These are phyloP conservation scores for Pantala flavescens DNA, from an alignment of 1,140 invertebrate species.

Conservation along the genomic window DNA sequence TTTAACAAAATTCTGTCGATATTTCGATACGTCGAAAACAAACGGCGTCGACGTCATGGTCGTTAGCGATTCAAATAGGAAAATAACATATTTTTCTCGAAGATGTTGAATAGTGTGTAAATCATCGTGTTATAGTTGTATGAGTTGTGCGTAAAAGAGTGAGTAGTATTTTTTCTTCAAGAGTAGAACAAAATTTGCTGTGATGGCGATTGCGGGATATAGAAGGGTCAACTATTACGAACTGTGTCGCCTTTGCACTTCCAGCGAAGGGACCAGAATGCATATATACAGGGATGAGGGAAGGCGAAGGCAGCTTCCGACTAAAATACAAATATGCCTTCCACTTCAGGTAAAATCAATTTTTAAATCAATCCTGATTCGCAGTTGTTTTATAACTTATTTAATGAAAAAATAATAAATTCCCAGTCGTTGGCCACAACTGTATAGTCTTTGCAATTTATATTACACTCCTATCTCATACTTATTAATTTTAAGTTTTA, in stretches of 20 bases:
- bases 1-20: not conserved
- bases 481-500: no score
- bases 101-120: constrained; percentile 10
- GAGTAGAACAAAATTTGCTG: not conserved
- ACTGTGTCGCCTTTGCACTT: constrained; percentile 55
- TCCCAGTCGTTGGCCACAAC: not conserved
- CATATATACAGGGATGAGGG: constrained; percentile 56
- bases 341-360: constrained; percentile 43
- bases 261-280: constrained; percentile 49
- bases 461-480: no score
- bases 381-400: no score
- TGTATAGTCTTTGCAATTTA: no score
- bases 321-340: constrained; percentile 52
- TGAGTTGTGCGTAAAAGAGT: constrained; percentile 1
- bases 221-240: constrained; percentile 58
- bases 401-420: no score
- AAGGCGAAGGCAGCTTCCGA: constrained; percentile 46
- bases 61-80: constrained; percentile 1
- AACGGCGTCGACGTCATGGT: constrained; percentile 6
- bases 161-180: not conserved
- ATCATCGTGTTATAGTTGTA: not conserved
- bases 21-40: not conserved
- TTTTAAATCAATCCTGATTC: no score
- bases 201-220: constrained; percentile 45
- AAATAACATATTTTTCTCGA: not conserved